phyloP scores from a whole-genome alignment of 2,888 invertebrate genomes.

The Cantharis flavilabris region DNA sequence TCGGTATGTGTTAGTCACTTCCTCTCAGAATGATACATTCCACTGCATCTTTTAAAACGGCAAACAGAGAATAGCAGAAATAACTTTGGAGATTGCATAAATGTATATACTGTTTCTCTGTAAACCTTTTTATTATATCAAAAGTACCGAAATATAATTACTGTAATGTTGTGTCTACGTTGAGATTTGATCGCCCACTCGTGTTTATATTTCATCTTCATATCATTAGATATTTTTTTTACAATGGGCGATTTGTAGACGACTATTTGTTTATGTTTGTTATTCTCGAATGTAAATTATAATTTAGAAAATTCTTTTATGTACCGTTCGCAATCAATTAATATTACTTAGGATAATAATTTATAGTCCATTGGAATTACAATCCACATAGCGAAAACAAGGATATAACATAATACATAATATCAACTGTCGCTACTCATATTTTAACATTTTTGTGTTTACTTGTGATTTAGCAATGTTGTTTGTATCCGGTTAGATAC shows the following conservation, averaged over 20 bases:
- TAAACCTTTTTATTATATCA: not conserved
- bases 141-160: not conserved
- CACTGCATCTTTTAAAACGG: constrained; percentile 9
- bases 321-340: not conserved
- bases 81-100: not conserved
- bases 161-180: not conserved
- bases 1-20: constrained; percentile 25
- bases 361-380: too few species aligned
- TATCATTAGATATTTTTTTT: not conserved
- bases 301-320: not conserved
- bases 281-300: not conserved
- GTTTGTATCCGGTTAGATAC: not conserved
- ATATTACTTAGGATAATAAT: not conserved
- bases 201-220: not conserved
- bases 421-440: not conserved
- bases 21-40: constrained; percentile 13
- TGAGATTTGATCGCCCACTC: not conserved
- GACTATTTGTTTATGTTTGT: not conserved
- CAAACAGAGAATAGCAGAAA: not conserved
- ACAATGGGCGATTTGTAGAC: not conserved
- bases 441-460: not conserved
- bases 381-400: not conserved
- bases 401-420: not conserved
- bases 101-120: not conserved
- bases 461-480: not conserved